phyloP scores from a whole-genome alignment of 1,140 invertebrate genomes.

The Magallana gigas region DNA sequence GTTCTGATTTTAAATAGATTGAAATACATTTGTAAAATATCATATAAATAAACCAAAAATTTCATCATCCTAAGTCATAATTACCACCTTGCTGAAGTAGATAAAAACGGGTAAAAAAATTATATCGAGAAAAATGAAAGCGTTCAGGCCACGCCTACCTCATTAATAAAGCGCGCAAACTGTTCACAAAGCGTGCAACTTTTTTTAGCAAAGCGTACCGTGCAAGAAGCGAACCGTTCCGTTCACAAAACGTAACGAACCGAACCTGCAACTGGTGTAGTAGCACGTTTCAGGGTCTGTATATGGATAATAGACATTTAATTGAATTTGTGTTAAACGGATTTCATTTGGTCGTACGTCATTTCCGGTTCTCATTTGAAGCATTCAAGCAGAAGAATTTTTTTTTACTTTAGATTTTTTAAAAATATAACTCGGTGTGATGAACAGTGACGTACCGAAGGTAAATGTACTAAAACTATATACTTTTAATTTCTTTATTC shows the following conservation, averaged over 20 bases:
- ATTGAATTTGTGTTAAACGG: too few species aligned
- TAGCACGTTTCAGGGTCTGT: too few species aligned
- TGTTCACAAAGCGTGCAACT: background rate
- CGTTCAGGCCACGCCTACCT: background rate
- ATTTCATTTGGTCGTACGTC: too few species aligned
- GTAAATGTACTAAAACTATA: too few species aligned
- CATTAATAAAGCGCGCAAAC: conserved; percentile 5
- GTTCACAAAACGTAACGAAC: background rate
- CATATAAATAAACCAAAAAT: background rate
- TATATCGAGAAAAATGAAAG: background rate
- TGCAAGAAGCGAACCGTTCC: background rate
- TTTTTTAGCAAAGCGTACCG: background rate
- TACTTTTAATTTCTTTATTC: too few species aligned
- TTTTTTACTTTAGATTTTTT: too few species aligned
- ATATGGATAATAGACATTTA: too few species aligned
- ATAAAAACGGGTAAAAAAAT: background rate
- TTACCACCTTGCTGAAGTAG: background rate
- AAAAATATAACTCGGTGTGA: too few species aligned
- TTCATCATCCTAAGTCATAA: background rate
- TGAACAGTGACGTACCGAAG: too few species aligned
- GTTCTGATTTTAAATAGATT: background rate
- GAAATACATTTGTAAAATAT: background rate
- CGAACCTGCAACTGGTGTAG: too few species aligned
- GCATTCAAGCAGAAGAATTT: too few species aligned
- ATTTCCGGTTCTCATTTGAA: too few species aligned